Percentiles rank a stretch among this genome's conserved stretches.
Conservation (phyloP, 2,797 vertebrate genomes). For the Tachyglossus aculeatus region DNA sequence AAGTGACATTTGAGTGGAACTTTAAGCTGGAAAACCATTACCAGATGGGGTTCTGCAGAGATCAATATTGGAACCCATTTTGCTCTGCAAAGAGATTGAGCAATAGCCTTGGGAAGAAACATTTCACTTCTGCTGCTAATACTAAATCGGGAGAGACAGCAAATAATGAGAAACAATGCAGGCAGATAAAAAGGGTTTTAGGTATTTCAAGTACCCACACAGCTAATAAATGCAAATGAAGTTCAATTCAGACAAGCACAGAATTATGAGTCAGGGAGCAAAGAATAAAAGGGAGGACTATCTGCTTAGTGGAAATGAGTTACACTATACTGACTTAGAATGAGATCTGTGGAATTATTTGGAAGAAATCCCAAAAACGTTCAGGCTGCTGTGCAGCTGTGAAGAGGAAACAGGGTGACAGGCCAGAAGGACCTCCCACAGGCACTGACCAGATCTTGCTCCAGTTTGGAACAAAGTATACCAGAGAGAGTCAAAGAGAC, state of each 20-base stretch:
- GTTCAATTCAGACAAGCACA: slow-evolving; percentile 73
- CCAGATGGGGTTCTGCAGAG: neutral
- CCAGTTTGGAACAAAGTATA: slow-evolving; percentile 42
- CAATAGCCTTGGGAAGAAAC: slow-evolving; percentile 63
- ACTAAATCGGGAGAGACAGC: slow-evolving; percentile 68
- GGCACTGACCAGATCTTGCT: slow-evolving; percentile 28
- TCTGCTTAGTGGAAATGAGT: slow-evolving; percentile 76
- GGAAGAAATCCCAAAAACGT: slow-evolving; percentile 75
- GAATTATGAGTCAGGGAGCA: slow-evolving; percentile 76
- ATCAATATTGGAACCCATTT: neutral
- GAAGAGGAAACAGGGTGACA: slow-evolving; percentile 63
- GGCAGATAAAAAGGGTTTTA: slow-evolving; percentile 70
- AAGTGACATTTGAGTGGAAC: slow-evolving; percentile 11
- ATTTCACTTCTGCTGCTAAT: slow-evolving; percentile 68
- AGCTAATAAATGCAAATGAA: slow-evolving; percentile 81
- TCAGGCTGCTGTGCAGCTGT: slow-evolving; percentile 58
- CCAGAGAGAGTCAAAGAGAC: slow-evolving; percentile 35
- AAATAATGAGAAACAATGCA: slow-evolving; percentile 74
- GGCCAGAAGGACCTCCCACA: slow-evolving; percentile 57
- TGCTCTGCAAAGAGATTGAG: slow-evolving; percentile 57
- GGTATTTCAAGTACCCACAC: slow-evolving; percentile 74
- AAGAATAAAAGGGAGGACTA: slow-evolving; percentile 70
- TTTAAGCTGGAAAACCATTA: slow-evolving; percentile 18
- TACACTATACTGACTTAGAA: slow-evolving; percentile 68
- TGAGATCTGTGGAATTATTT: slow-evolving; percentile 74